Conservation (phyloP, 2,113 vertebrate genomes). For the Notiomystis cincta region DNA sequence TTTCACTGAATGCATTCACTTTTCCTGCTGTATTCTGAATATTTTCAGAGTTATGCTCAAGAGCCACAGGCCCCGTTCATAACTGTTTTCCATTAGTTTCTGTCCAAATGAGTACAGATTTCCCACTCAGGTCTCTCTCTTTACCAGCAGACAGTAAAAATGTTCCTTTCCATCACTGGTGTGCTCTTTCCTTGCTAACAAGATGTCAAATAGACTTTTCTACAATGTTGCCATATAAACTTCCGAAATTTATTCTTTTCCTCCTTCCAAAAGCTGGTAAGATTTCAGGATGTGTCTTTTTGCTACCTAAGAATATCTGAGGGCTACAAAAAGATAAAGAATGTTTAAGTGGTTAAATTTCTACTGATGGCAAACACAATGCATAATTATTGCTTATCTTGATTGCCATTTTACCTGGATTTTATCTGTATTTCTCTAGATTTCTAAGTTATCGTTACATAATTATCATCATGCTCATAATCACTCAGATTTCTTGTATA, state of each 20-base stretch:
- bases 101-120: neutral
- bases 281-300: neutral
- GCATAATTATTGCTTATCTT: neutral
- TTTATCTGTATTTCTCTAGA: neutral
- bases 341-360: neutral
- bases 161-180: neutral
- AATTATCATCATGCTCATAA: neutral
- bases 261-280: neutral
- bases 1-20: neutral
- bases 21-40: neutral
- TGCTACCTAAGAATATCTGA: neutral
- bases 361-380: neutral
- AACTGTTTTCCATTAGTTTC: neutral
- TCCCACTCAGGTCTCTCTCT: neutral
- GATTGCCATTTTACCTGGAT: neutral
- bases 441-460: neutral
- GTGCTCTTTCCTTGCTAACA: neutral
- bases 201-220: neutral
- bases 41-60: neutral
- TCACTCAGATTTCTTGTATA: neutral
- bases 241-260: neutral
- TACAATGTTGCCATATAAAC: neutral
- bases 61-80: neutral
- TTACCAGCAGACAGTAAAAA: neutral
- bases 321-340: neutral